Base-by-base conservation (phyloP, 2,888 invertebrate genomes). In the Drosophila greeni region DNA sequence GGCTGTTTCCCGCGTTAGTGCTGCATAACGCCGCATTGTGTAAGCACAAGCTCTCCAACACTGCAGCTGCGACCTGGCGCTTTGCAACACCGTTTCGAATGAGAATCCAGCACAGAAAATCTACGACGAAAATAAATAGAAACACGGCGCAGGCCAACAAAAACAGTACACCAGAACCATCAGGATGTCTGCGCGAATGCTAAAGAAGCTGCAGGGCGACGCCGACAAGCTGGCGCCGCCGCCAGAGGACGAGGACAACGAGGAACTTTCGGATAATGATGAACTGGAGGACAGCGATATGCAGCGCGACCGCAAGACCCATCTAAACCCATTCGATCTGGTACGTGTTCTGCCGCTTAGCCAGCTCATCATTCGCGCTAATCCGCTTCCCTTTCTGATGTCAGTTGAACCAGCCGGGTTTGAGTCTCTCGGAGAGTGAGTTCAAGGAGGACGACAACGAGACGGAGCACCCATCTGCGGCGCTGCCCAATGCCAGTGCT, bases 301-400 rank as follows among this genome's bases (percentile, higher is more conserved):
- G 47, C 89, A 90, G 66, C 90, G 90, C 64, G 90, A 90, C 37
- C 89, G 91, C 75, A 90, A 91, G 74, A 92, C 92, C 79, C 90
- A 93, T 82, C 90, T 92, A 59, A 93, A 93, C 88, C 90, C 92
- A 75, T 94, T 93, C 80, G 92, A 93, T 89, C 89, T 94, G 91
- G 94, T 94, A 90, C 88, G 90, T 88, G n/a, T 5, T 12, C n/a
- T 18, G 11, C 11, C 5, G 26, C 3, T 14, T 3, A 9, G 53
- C 70, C 70, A 67, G 16, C 70, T 67, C 70, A 70, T 39, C 70
- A 29, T 20, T 20, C 1, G 12, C 11, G 6, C 7, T 18, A 12
- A 40, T 16, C 42, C 20, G 3, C 11, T 26, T 8, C 14, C 31
- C 1, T 5, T 16, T 12, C 1, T 11, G 2, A 11, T 54, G 40